Conservation (phyloP, 2,797 vertebrate genomes). For the Cirrhinus mrigala region DNA sequence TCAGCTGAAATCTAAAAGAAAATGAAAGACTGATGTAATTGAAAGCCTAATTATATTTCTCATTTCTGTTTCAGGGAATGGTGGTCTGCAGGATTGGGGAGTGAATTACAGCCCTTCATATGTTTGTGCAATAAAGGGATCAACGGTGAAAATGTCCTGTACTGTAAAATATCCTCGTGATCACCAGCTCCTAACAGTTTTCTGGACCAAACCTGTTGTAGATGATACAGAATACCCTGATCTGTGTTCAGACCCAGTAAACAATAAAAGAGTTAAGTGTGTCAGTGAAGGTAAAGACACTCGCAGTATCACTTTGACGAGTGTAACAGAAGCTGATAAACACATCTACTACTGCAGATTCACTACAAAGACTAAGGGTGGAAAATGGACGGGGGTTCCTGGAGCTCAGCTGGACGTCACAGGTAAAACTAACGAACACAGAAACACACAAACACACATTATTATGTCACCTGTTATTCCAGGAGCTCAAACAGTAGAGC, state of each 20-base stretch:
- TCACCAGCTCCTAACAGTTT: neutral
- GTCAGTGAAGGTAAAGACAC: neutral
- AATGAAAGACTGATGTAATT: too few species aligned
- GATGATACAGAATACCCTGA: neutral
- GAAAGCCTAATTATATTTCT: neutral
- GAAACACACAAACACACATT: neutral
- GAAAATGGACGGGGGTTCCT: constrained; percentile 2
- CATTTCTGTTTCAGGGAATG: neutral
- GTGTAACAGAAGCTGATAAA: constrained; percentile 22
- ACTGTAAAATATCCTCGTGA: neutral
- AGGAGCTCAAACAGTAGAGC: too few species aligned
- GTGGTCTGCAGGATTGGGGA: neutral
- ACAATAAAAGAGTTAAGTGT: constrained; percentile 10
- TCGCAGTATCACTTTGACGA: neutral
- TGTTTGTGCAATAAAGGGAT: constrained; percentile 47
- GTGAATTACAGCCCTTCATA: constrained; percentile 7
- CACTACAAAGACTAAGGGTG: accelerated
- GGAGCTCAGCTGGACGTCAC: constrained; percentile 12
- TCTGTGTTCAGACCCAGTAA: neutral
- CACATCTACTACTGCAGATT: constrained; percentile 35
- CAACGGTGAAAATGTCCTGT: constrained; percentile 52
- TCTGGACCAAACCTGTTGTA: neutral
- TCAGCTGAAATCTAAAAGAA: too few species aligned
- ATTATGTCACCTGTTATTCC: too few species aligned
- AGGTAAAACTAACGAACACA: constrained; percentile 16